Conservation (phyloP, 2,888 invertebrate genomes). For the Argyresthia albistria region DNA sequence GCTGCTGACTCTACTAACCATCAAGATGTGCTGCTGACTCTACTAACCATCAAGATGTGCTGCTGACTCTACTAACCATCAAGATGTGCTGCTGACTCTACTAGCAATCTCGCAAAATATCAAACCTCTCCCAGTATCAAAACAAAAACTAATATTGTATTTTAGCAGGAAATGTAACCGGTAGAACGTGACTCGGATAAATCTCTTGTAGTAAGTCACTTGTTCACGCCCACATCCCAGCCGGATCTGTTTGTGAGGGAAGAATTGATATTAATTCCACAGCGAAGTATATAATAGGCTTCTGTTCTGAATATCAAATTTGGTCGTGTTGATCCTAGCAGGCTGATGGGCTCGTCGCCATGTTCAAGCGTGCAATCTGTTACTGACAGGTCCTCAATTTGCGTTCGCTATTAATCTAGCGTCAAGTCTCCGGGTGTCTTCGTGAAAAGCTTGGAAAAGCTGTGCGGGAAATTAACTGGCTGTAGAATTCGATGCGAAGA, state of each 20-base stretch:
- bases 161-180: not conserved
- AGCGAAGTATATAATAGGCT: not conserved
- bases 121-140: conserved; percentile 20
- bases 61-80: too few species aligned
- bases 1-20: too few species aligned
- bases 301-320: conserved; percentile 3
- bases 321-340: not conserved
- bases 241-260: not conserved
- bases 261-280: not conserved
- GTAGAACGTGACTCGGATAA: conserved; percentile 35
- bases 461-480: too few species aligned
- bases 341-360: not conserved
- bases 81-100: too few species aligned
- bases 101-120: not conserved
- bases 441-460: too few species aligned
- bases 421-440: too few species aligned
- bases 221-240: not conserved
- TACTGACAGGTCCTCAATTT: too few species aligned
- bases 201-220: conserved; percentile 27
- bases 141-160: conserved; percentile 28
- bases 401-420: too few species aligned
- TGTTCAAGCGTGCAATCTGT: too few species aligned
- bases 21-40: too few species aligned
- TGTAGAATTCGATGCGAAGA: too few species aligned
- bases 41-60: too few species aligned